Percentiles rank a stretch among this genome's conserved stretches.
Conservation (phyloP, 2,797 vertebrate species). For the Muscicapa striata region DNA sequence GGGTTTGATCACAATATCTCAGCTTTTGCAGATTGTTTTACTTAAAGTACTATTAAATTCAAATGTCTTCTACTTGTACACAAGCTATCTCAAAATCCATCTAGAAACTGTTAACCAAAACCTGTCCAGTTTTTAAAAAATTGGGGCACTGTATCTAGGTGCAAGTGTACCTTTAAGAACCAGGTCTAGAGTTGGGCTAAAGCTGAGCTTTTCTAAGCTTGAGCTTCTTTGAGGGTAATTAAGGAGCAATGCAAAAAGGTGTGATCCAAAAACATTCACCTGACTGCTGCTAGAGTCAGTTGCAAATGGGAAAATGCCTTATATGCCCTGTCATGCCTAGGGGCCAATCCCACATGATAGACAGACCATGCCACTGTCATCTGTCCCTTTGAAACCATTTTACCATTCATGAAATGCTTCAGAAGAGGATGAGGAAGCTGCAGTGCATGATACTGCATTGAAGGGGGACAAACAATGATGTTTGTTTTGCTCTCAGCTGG, state of each 20-base stretch:
- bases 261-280: neutral
- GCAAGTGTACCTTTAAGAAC: neutral
- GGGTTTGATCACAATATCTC: neutral
- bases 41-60: neutral
- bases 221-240: neutral
- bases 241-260: neutral
- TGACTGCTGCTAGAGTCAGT: neutral
- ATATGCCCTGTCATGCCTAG: rapidly evolving
- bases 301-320: neutral
- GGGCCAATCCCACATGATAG: rapidly evolving
- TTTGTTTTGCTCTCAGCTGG: neutral
- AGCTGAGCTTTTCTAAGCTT: neutral
- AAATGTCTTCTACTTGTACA: neutral
- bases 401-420: rapidly evolving
- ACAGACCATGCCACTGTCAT: neutral
- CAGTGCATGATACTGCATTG: neutral
- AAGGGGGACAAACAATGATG: neutral
- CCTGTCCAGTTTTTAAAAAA: neutral
- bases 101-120: neutral
- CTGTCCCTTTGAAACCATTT: neutral
- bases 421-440: neutral
- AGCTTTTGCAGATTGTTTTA: neutral
- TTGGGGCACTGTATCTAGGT: neutral
- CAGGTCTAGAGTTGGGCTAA: neutral
- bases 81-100: neutral